Conservation (phyloP, 2,113 vertebrate species). For the Crotalus horridus region DNA sequence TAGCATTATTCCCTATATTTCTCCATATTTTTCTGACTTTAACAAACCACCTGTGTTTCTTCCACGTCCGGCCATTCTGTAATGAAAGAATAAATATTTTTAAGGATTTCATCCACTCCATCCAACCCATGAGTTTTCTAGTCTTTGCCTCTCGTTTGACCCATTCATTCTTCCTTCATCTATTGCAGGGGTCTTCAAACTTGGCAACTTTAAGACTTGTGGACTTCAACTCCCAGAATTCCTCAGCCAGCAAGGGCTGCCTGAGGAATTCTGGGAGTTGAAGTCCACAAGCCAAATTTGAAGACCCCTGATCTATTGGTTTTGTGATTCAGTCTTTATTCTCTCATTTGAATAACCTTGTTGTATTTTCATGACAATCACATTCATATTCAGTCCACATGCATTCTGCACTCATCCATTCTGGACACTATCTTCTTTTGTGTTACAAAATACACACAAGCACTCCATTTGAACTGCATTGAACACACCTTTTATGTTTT, state of each 20-base stretch:
- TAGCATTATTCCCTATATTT: background rate
- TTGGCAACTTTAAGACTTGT: no score
- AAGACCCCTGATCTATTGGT: background rate
- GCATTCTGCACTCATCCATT: background rate
- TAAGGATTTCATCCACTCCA: background rate
- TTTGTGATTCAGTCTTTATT: background rate
- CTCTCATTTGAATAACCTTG: background rate
- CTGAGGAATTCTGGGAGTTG: no score
- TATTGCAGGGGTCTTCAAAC: background rate
- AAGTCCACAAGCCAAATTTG: no score
- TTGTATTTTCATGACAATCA: background rate
- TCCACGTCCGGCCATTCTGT: background rate
- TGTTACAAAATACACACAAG: background rate
- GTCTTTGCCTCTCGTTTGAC: background rate
- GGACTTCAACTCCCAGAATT: no score
- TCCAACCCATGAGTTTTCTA: background rate
- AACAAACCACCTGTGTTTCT: background rate
- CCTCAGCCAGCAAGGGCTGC: no score
- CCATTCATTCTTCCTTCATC: background rate
- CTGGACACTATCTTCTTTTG: background rate
- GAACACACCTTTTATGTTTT: background rate
- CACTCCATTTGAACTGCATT: background rate
- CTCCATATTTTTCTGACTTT: background rate
- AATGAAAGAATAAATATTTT: background rate
- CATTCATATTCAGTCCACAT: background rate